These are phyloP conservation scores for Galerucella pusilla DNA, from an alignment of 2,888 invertebrate genomes.

Conservation along the genomic window DNA sequence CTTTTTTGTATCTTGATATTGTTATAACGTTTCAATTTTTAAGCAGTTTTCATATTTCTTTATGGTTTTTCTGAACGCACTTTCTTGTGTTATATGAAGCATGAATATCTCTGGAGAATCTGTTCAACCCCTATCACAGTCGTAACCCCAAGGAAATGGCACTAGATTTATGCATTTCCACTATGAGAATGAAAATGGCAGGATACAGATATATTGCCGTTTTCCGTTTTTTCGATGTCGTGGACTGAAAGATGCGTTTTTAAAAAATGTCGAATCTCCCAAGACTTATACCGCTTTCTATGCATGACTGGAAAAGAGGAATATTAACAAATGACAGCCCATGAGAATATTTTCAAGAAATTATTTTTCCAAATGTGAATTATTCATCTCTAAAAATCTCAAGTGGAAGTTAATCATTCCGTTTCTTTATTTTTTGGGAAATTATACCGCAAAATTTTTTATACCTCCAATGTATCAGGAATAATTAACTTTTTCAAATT, in stretches of 20 bases:
- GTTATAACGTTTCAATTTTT: constrained; percentile 4
- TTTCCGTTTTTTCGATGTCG: constrained; percentile 26
- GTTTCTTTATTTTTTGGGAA: too few species aligned
- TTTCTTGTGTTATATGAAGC: constrained; percentile 27
- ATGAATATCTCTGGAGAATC: constrained; percentile 34
- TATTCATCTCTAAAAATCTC: too few species aligned
- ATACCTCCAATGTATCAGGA: too few species aligned
- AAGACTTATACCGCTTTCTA: neutral
- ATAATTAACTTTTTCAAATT: too few species aligned
- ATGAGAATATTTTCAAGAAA: too few species aligned
- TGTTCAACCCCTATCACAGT: constrained; percentile 33
- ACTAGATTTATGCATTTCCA: constrained; percentile 35
- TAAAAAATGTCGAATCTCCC: neutral
- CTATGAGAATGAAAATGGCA: constrained; percentile 32
- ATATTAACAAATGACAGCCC: too few species aligned
- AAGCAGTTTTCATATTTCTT: constrained; percentile 19
- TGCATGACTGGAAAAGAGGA: too few species aligned
- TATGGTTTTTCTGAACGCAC: constrained; percentile 13
- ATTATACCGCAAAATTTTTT: too few species aligned
- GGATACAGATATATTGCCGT: constrained; percentile 30
- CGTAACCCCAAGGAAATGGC: constrained; percentile 31
- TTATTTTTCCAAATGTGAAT: too few species aligned
- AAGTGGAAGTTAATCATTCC: too few species aligned
- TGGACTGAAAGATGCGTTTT: constrained; percentile 19
- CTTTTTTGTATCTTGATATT: too few species aligned